Percentiles rank a stretch among this genome's conserved stretches.
Conservation (phyloP, 1,140 invertebrate species). For the Melitaea cinxia region DNA sequence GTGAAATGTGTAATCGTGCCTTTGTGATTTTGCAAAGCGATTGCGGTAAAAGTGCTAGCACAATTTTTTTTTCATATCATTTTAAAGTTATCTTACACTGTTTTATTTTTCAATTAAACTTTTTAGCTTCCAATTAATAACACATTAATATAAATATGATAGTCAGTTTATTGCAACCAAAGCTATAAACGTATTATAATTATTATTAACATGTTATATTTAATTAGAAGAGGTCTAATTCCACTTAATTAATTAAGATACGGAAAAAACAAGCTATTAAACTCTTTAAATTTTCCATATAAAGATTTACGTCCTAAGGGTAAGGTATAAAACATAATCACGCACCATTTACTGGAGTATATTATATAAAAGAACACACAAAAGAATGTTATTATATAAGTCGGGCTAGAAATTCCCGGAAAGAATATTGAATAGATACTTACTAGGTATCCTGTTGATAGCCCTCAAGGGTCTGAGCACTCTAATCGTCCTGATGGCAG, state of each 20-base stretch:
- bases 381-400: slow-evolving; percentile 28
- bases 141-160: no score
- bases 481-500: slow-evolving; percentile 98
- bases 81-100: no score
- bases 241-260: no score
- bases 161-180: no score
- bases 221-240: no score
- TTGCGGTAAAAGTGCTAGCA: background rate
- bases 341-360: slow-evolving; percentile 13
- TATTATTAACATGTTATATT: no score
- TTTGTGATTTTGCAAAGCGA: background rate
- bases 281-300: background rate
- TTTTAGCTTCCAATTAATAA: no score
- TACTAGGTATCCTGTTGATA: slow-evolving; percentile 99
- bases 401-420: background rate
- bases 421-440: slow-evolving; percentile 81
- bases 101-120: no score
- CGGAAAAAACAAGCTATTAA: no score
- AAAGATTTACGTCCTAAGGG: background rate
- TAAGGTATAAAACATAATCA: background rate
- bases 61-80: no score
- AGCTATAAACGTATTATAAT: no score
- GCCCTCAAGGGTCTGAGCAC: slow-evolving; percentile 97
- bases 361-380: slow-evolving; percentile 18
- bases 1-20: background rate